phyloP scores from a whole-genome alignment of 2,113 vertebrate genomes.

The Cyanoderma ruficeps region DNA sequence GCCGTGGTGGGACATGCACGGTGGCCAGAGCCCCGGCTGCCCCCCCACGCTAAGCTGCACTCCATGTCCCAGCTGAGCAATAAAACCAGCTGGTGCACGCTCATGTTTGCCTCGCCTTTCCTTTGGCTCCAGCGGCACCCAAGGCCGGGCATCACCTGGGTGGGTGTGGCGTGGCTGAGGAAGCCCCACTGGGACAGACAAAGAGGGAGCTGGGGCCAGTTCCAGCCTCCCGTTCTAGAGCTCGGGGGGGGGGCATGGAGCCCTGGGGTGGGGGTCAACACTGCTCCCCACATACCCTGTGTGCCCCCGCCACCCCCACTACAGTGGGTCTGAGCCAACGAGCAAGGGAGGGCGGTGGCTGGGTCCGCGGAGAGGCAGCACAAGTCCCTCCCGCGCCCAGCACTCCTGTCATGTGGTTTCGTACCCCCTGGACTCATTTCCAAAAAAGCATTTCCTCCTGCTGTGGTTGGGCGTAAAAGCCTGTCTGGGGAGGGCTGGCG shows the following conservation, averaged over 20 bases:
- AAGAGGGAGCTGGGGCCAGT: too few relatives aligned
- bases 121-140: background rate
- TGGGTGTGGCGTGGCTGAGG: fast-evolving
- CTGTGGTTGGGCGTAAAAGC: background rate
- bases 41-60: background rate
- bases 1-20: background rate
- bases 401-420: background rate
- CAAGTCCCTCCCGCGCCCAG: background rate
- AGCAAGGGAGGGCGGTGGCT: background rate
- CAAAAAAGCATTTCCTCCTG: conserved; percentile 62
- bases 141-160: fast-evolving
- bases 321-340: fast-evolving
- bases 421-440: background rate
- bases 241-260: background rate
- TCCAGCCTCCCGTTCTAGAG: background rate
- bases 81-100: conserved; percentile 37
- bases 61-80: background rate
- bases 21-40: background rate
- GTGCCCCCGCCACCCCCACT: fast-evolving
- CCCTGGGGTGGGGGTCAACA: fast-evolving
- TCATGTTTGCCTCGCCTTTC: background rate
- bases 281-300: background rate
- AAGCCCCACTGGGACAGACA: background rate
- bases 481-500: background rate
- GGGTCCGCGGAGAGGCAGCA: fast-evolving